phyloP scores from a whole-genome alignment of 1,140 invertebrate genomes.

The Magallana ariakensis region DNA sequence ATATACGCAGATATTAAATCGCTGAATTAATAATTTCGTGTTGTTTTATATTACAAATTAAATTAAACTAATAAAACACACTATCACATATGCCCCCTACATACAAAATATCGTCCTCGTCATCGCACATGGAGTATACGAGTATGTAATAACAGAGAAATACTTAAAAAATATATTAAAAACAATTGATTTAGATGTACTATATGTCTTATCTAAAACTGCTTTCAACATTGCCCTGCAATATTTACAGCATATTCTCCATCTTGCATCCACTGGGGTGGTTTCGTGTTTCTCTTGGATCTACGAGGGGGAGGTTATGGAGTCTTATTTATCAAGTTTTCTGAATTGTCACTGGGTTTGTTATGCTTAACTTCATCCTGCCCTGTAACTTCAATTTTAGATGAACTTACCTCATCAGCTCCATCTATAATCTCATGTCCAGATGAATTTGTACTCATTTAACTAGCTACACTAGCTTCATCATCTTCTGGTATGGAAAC shows the following conservation, averaged over 20 bases:
- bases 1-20: neutral
- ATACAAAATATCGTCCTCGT: neutral
- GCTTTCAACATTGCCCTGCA: slow-evolving; percentile 40
- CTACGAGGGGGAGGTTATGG: neutral
- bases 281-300: neutral
- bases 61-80: neutral
- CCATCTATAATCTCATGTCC: neutral
- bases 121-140: neutral
- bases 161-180: no score
- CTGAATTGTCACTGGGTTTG: neutral
- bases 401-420: neutral
- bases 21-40: neutral
- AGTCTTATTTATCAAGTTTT: neutral
- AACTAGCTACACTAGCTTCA: neutral
- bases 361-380: neutral
- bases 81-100: neutral
- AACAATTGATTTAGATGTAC: neutral
- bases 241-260: slow-evolving; percentile 21
- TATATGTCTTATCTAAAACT: slow-evolving; percentile 37
- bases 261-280: slow-evolving; percentile 34
- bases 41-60: neutral
- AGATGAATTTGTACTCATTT: no score
- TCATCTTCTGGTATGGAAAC: neutral
- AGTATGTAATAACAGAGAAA: neutral
- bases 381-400: neutral